phyloP scores from a whole-genome alignment of 2,888 invertebrate species.

The Hymenopus coronatus region DNA sequence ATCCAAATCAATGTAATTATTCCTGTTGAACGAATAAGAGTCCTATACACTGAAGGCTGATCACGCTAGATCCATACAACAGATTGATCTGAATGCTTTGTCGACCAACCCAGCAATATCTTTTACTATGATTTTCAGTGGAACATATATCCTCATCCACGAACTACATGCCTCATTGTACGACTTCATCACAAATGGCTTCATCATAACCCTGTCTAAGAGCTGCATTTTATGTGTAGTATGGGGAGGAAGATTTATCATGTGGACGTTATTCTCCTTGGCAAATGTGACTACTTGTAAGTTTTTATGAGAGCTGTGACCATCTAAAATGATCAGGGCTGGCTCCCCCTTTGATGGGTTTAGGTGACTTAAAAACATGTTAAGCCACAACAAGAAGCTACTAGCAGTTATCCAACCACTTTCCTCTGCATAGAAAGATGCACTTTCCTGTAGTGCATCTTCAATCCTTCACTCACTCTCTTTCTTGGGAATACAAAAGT shows the following conservation, averaged over 20 bases:
- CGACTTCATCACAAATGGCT: conserved; percentile 13
- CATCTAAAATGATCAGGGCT: too few species aligned
- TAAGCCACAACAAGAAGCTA: too few species aligned
- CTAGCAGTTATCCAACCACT: background rate
- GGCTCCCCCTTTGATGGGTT: too few species aligned
- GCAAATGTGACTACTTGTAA: too few species aligned
- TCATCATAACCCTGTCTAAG: conserved; percentile 13
- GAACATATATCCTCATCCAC: conserved; percentile 36
- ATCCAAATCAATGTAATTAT: conserved; percentile 9
- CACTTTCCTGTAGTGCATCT: background rate
- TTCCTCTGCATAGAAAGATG: background rate
- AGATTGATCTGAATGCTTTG: conserved; percentile 32
- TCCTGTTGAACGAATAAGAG: conserved; percentile 8
- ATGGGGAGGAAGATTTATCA: conserved; percentile 38
- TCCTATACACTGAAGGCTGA: conserved; percentile 20
- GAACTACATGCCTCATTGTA: conserved; percentile 24
- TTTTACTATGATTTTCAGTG: conserved; percentile 35
- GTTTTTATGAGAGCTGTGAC: too few species aligned
- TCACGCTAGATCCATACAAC: conserved; percentile 29
- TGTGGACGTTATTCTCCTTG: conserved; percentile 33
- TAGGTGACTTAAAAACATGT: background rate
- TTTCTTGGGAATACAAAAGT: too few species aligned
- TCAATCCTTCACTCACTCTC: too few species aligned
- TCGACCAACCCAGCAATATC: conserved; percentile 34
- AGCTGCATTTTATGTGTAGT: conserved; percentile 35